Evolutionary conservation across 53 echinoderm and acorn worm genomes (phyloP), one percentile per base, ranked within the genome.

Genomic region (Temnopleurus reevesii): DNA sequence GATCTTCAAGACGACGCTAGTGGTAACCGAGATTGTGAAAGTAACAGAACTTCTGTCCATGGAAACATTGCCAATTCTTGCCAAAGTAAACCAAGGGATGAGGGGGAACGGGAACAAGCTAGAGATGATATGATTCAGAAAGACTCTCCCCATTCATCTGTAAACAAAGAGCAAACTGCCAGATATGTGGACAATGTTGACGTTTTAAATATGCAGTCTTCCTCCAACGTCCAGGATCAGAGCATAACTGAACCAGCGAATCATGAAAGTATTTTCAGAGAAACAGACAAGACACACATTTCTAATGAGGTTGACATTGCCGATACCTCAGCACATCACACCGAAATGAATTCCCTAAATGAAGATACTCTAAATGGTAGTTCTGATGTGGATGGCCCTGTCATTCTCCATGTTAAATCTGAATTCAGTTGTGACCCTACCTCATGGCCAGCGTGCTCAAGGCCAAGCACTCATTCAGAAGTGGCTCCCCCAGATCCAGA

Each of bases 391-490:
- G 49, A 27, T 49, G 53, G 80, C 5, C 80, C 80, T 28, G 23
- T 80, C 47, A 80, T 80, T 17, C 13, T 80, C 8, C 80, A 6
- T 28, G 30, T 80, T 28, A 80, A 80, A 31, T 80, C 80, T 49
- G 80, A 80, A 29, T 46, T 71, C n/a, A 71, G 9, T 43, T 36
- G 71, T 5, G 71, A 43, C 71, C 2, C 19, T 71, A 6, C 19
- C 41, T 38, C 71, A 6, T 71, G 43, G 71, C 71, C 71, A n/a
- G 71, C 36, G 19, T 38, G 71, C 8, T 71, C 71, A 6, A 19
- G 23, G 4, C 71, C 71, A 36, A 71, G 21, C 71, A 71, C 2
- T 41, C 71, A 71, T 41, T 19, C 41, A 71, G 38, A 41, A 71
- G 2, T 71, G 43, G 71, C 71, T 43, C 71, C 38, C 9, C 21